phyloP scores from a whole-genome alignment of 2,113 vertebrate species.

The Syngnathus scovelli region DNA sequence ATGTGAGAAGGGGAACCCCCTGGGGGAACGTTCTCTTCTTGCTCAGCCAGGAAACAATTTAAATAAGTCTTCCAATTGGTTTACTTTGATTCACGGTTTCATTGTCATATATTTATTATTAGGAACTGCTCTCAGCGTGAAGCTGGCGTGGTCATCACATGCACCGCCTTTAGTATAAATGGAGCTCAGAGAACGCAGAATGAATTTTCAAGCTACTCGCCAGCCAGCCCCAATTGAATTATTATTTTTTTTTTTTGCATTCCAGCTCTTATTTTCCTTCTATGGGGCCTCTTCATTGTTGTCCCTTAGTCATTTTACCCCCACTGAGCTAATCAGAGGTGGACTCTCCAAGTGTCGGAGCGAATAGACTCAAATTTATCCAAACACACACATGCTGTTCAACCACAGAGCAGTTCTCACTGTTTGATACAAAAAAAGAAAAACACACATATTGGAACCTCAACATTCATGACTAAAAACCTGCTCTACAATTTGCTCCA shows the following conservation, averaged over 20 bases:
- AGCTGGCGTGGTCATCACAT: neutral
- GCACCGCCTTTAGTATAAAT: neutral
- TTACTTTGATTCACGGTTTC: neutral
- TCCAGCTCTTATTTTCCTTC: conserved; percentile 43
- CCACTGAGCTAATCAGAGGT: conserved; percentile 56
- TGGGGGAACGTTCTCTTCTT: conserved; percentile 20
- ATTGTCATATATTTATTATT: neutral
- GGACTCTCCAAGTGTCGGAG: conserved; percentile 23
- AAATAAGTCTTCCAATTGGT: conserved; percentile 7
- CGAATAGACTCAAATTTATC: conserved; percentile 39
- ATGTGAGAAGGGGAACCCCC: conserved; percentile 46
- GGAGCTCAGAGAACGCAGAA: conserved; percentile 11
- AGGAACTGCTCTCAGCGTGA: neutral
- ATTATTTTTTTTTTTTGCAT: conserved; percentile 14
- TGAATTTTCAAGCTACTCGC: conserved; percentile 38
- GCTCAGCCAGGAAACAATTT: conserved; percentile 6
- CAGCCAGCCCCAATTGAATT: neutral
- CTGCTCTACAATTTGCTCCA: neutral
- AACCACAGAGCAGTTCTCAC: conserved; percentile 11
- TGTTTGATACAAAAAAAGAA: conserved; percentile 27
- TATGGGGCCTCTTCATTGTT: conserved; percentile 26
- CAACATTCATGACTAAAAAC: neutral
- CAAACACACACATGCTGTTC: conserved; percentile 30
- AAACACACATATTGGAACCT: neutral
- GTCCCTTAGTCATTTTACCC: conserved; percentile 42